Evolutionary conservation across 2,113 vertebrate genomes (phyloP), one percentile per base, ranked within the genome.

Genomic region (Rhabdomys dilectus): DNA sequence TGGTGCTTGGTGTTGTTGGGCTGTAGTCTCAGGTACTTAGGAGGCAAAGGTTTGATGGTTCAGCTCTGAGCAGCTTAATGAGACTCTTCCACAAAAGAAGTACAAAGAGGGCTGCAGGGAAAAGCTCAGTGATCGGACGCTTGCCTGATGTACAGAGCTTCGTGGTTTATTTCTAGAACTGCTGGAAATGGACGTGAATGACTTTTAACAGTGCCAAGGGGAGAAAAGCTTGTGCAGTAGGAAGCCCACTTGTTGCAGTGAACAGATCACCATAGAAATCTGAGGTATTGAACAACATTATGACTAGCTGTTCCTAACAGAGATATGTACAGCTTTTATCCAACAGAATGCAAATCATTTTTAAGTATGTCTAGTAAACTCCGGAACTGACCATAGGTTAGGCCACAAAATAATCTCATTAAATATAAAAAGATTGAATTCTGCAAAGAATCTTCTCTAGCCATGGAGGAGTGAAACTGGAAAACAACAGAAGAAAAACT

Each of bases 341-440:
- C 66, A 70, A 17, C 19, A 58, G 78, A 58, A 81, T 13, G 34
- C 78, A 81, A 42, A 81, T 68, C 87, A 34, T 88, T 87, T 48
- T 89, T 70, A 45, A 76, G 22, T 68, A 13, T 24, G 31, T 39
- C 12, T 92, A 31, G 19, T 3, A 82, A n/a, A 90, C 31, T 92
- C 11, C 82, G 48, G 36, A 45, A 48, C 39, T 82, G 64, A 73
- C 36, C 3, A 3, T 29, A 72, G 81, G 5, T 70, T 82, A 87
- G 48, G 7, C 7, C 34, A 90, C 5, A 87, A 81, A 96, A 66
- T 60, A 88, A 45, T 92, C 72, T 94, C 60, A 89, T 17, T 48
- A 72, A 85, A 80, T 94, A n/a, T 66, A 86, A 89, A 64, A 95
- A 92, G n/a, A 75, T 17, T 89, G 85, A 95, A 92, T 26, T 92